Percentiles rank a stretch among this genome's conserved stretches.
Evolutionary conservation across 1,140 invertebrate genomes (phyloP).

Genomic region (Lordiphosa collinella): DNA sequence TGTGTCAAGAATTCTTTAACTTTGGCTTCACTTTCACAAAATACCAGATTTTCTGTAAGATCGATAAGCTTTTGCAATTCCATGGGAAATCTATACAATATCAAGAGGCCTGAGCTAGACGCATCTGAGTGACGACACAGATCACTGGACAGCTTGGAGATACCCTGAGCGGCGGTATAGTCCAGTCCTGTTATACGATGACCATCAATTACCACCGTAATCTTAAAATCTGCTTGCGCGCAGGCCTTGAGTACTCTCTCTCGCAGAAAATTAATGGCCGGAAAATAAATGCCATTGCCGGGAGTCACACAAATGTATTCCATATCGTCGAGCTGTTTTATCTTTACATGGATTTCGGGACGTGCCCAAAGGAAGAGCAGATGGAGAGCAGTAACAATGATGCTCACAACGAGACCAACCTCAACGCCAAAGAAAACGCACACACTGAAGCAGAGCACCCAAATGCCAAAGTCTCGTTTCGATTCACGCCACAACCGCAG

Average conservation of each 20-base stretch:
- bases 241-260: constrained; percentile 81
- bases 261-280: constrained; percentile 83
- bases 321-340: constrained; percentile 80
- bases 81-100: constrained; percentile 57
- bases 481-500: constrained; percentile 87
- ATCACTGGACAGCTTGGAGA: constrained; percentile 69
- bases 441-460: constrained; percentile 88
- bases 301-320: constrained; percentile 83
- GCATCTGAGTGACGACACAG: constrained; percentile 52
- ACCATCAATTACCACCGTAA: constrained; percentile 84
- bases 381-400: constrained; percentile 89
- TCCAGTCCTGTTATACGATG: constrained; percentile 83
- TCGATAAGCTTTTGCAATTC: constrained; percentile 65
- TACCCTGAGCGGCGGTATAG: constrained; percentile 82
- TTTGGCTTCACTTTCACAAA: constrained; percentile 60
- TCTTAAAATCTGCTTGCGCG: constrained; percentile 63
- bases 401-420: constrained; percentile 93
- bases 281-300: constrained; percentile 84
- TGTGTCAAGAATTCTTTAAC: constrained; percentile 71
- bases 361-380: constrained; percentile 90
- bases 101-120: constrained; percentile 45
- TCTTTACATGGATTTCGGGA: constrained; percentile 85
- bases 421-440: constrained; percentile 91
- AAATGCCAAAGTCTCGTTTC: constrained; percentile 85
- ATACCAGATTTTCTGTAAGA: constrained; percentile 62